Evolutionary conservation across 2,113 vertebrate species (phyloP).

Genomic region (Tupaia chinensis): DNA sequence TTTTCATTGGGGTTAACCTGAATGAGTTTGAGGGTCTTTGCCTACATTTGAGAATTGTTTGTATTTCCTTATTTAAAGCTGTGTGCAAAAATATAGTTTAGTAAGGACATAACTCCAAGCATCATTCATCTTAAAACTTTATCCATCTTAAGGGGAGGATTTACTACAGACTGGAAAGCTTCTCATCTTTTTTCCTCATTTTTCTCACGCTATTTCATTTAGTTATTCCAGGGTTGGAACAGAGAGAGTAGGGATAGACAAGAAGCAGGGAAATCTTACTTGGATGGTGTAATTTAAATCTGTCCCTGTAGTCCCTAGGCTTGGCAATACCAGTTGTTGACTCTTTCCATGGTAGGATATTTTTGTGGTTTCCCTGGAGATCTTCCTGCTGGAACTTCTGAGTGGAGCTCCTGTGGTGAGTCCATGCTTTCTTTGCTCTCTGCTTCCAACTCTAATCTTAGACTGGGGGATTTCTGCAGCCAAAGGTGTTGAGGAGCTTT

Average conservation of each 20-base stretch:
- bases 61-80: neutral
- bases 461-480: neutral
- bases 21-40: neutral
- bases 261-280: neutral
- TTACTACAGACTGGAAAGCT: neutral
- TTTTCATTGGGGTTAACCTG: neutral
- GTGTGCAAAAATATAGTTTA: neutral
- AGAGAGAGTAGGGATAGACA: neutral
- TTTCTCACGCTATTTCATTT: neutral
- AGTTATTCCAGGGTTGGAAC: neutral
- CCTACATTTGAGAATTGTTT: neutral
- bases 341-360: neutral
- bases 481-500: neutral
- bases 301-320: neutral
- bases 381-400: neutral
- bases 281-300: neutral
- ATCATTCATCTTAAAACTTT: conserved; percentile 10
- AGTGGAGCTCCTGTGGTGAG: neutral
- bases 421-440: neutral
- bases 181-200: neutral
- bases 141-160: neutral
- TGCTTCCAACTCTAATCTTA: neutral
- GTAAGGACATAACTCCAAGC: neutral
- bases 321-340: neutral
- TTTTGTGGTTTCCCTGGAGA: neutral